phyloP scores from a whole-genome alignment of 2,797 vertebrate species.

The Protonibea diacanthus region DNA sequence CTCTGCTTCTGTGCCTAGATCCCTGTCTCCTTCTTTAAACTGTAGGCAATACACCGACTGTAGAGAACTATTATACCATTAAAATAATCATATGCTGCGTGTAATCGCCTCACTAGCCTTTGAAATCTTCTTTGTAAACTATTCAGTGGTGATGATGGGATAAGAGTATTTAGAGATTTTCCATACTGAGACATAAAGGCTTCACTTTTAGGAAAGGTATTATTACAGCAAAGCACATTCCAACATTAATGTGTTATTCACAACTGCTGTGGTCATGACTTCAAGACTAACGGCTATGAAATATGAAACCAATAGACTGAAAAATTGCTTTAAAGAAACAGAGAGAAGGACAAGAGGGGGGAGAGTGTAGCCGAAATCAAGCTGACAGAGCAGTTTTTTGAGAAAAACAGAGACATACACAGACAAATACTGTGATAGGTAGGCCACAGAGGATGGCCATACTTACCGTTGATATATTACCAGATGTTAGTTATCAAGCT shows the following conservation, averaged over 20 bases:
- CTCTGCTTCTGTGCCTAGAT: too few relatives aligned
- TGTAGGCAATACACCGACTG: too few relatives aligned
- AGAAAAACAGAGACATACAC: constrained; percentile 8
- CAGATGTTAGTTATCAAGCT: constrained; percentile 31
- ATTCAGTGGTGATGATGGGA: constrained; percentile 6
- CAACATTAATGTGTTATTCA: constrained; percentile 23
- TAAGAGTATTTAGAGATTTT: constrained; percentile 27
- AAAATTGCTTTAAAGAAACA: constrained; percentile 11
- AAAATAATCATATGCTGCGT: not conserved
- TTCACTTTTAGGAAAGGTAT: constrained; percentile 31
- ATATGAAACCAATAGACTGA: constrained; percentile 15
- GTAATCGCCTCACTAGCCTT: not conserved
- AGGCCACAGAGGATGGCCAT: not conserved
- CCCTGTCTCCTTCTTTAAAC: too few relatives aligned
- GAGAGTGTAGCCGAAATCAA: not conserved
- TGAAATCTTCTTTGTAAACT: not conserved
- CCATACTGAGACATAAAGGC: constrained; percentile 18
- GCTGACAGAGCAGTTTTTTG: constrained; percentile 10
- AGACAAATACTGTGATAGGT: not conserved
- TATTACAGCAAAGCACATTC: constrained; percentile 17
- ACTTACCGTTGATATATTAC: not conserved
- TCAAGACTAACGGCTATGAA: constrained; percentile 25
- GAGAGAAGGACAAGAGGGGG: not conserved
- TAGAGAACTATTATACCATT: too few relatives aligned
- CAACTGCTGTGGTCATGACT: constrained; percentile 21